phyloP scores from a whole-genome alignment of 2,113 vertebrate genomes.

The Passerina amoena region DNA sequence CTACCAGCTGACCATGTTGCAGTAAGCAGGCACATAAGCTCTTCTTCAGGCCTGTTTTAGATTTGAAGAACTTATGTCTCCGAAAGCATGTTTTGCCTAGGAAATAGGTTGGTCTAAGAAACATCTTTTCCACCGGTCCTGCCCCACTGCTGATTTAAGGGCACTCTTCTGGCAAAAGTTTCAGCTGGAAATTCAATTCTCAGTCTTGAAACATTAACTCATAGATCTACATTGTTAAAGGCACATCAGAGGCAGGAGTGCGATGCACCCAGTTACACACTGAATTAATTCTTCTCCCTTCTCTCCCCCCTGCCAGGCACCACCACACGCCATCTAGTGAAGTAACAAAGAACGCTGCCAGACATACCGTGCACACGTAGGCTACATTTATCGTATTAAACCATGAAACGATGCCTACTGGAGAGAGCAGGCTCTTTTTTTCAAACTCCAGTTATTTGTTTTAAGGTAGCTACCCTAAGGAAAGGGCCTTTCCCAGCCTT shows the following conservation, averaged over 20 bases:
- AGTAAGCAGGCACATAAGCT: neutral
- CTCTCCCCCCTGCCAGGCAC: neutral
- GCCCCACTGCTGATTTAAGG: neutral
- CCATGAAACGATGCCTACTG: neutral
- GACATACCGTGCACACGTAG: neutral
- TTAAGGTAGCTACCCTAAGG: neutral
- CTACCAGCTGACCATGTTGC: neutral
- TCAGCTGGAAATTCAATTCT: neutral
- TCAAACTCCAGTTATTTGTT: neutral
- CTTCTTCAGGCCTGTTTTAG: neutral
- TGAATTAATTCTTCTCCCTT: neutral
- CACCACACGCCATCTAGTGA: slow-evolving; percentile 42
- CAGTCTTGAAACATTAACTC: neutral
- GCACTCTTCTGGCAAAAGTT: neutral
- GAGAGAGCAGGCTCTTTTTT: neutral
- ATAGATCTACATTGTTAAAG: neutral
- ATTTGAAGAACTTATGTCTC: neutral
- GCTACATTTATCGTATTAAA: neutral
- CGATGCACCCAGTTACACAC: neutral
- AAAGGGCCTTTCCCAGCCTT: neutral
- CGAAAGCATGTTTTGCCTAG: neutral
- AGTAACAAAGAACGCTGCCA: neutral
- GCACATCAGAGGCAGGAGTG: neutral
- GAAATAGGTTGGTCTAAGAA: neutral
- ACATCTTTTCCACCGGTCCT: neutral